phyloP scores from a whole-genome alignment of 2,797 vertebrate species.

The Microchirus variegatus region DNA sequence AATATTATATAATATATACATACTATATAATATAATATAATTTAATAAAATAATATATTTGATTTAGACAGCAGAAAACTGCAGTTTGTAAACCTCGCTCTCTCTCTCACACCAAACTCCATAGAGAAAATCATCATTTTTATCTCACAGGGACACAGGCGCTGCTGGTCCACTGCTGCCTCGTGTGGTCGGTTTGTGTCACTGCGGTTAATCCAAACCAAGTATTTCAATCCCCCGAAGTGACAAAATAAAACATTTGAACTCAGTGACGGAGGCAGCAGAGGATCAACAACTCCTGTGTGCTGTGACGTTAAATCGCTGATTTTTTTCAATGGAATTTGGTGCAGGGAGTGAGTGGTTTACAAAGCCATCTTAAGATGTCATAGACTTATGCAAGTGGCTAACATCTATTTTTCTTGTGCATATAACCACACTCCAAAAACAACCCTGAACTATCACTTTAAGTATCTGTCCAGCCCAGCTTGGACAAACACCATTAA shows the following conservation, averaged over 20 bases:
- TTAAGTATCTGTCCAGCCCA: constrained; percentile 79
- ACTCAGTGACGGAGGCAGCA: not conserved
- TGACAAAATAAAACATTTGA: not conserved
- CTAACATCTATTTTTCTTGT: not conserved
- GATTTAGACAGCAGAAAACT: not conserved
- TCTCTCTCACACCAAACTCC: too few species aligned
- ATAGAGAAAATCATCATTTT: too few species aligned
- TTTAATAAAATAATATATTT: too few species aligned
- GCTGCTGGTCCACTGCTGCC: too few species aligned
- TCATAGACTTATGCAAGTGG: not conserved
- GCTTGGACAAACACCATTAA: constrained; percentile 79
- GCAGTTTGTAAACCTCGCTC: too few species aligned
- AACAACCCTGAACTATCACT: constrained; percentile 2
- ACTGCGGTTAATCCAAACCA: not conserved
- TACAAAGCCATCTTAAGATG: not conserved
- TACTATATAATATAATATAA: too few species aligned
- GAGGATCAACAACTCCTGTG: not conserved
- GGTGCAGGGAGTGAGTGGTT: too few species aligned
- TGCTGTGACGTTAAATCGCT: not conserved
- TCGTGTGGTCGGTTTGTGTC: not conserved
- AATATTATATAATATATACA: too few species aligned
- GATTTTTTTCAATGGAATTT: too few species aligned
- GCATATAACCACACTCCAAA: not conserved
- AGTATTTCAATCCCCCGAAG: too few species aligned
- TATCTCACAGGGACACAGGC: too few species aligned